A percentile compares a stretch with the other conserved stretches of the same genome.
phyloP scores from a whole-genome alignment of 1,140 invertebrate genomes.

The Marisa cornuarietis region DNA sequence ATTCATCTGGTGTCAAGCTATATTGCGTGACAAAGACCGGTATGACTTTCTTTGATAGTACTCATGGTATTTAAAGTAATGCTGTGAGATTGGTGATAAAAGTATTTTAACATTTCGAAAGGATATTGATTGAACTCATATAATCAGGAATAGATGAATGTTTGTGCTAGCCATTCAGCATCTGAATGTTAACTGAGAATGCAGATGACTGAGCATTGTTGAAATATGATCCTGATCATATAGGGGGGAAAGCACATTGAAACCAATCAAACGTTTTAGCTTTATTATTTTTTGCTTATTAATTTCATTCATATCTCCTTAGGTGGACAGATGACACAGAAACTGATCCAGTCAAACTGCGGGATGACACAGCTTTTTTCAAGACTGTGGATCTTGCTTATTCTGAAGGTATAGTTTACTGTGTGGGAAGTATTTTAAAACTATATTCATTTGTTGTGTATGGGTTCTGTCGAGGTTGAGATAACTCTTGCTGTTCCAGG shows the following conservation, averaged over 20 bases:
- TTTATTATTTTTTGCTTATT: neutral
- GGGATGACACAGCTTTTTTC: conserved; percentile 80
- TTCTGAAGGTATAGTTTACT: conserved; percentile 71
- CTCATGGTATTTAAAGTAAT: neutral
- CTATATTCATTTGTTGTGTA: too few relatives aligned
- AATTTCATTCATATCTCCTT: conserved; percentile 25
- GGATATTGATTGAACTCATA: too few relatives aligned
- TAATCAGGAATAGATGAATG: neutral
- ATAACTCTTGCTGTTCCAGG: too few relatives aligned
- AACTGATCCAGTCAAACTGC: conserved; percentile 72
- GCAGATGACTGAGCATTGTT: too few relatives aligned
- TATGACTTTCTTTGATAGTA: neutral
- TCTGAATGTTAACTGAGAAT: neutral
- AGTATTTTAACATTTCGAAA: too few relatives aligned
- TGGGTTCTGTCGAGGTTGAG: too few relatives aligned
- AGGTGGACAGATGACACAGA: conserved; percentile 67
- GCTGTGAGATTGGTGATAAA: neutral
- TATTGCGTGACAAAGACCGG: conserved; percentile 78
- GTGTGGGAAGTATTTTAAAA: neutral
- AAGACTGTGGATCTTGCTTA: conserved; percentile 79
- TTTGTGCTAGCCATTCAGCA: neutral
- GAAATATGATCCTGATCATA: neutral
- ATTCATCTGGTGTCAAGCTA: conserved; percentile 81
- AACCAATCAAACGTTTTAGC: neutral
- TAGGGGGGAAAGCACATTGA: too few relatives aligned